Conservation (phyloP, 2,888 invertebrate species). For the Shargacucullia verbasci region DNA sequence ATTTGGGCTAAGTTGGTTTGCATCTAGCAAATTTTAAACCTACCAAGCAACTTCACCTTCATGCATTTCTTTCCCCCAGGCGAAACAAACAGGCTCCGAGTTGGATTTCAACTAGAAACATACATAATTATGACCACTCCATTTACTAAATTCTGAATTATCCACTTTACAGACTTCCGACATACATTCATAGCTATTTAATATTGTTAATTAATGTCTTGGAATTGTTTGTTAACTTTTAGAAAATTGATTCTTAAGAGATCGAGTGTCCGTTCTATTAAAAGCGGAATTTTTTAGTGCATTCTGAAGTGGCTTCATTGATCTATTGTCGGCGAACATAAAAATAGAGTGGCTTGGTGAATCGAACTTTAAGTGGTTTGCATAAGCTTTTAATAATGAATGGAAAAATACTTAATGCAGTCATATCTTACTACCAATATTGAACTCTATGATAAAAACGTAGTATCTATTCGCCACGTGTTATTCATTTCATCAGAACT, state of each 20-base stretch:
- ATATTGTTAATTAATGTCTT: constrained; percentile 24
- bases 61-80: too few species aligned
- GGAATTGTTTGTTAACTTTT: too few species aligned
- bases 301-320: constrained; percentile 36
- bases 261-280: constrained; percentile 26
- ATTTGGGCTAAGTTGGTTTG: too few species aligned
- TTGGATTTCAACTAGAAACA: too few species aligned
- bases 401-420: not conserved
- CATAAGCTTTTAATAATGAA: not conserved
- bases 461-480: not conserved
- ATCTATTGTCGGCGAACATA: constrained; percentile 16
- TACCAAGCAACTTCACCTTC: too few species aligned
- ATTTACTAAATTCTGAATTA: too few species aligned
- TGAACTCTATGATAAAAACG: too few species aligned
- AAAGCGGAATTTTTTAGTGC: constrained; percentile 31
- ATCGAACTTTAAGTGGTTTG: constrained; percentile 15
- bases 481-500: too few species aligned
- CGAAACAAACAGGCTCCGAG: too few species aligned
- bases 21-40: too few species aligned
- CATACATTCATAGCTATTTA: constrained; percentile 12
- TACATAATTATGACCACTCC: too few species aligned
- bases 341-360: constrained; percentile 23
- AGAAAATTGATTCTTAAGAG: constrained; percentile 32
- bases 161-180: constrained; percentile 31
- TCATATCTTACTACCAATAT: too few species aligned